Conservation (phyloP, 2,113 vertebrate species). For the Petrocephalus zakoni region DNA sequence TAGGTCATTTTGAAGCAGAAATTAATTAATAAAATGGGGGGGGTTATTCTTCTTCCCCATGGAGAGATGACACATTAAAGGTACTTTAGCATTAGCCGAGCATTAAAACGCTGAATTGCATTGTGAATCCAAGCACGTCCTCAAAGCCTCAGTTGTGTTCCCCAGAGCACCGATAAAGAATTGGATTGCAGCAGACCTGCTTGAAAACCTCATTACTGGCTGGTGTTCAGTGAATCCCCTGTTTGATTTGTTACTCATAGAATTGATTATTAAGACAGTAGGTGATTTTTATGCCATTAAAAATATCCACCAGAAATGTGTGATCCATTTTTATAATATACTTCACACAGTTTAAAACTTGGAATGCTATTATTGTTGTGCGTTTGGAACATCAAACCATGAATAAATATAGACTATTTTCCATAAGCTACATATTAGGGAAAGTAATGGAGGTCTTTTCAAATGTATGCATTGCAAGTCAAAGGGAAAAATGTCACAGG, state of each 20-base stretch:
- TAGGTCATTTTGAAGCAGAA: not conserved
- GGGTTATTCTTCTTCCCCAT: not conserved
- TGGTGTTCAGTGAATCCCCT: constrained; percentile 38
- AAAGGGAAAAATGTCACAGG: not conserved
- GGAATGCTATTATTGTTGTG: constrained; percentile 38
- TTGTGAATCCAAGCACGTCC: constrained; percentile 28
- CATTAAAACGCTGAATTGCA: not conserved
- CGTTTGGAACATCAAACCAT: constrained; percentile 47
- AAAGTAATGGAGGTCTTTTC: not conserved
- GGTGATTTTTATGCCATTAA: constrained; percentile 44
- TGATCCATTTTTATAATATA: constrained; percentile 47
- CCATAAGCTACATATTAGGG: not conserved
- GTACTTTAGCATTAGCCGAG: constrained; percentile 8
- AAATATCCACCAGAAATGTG: constrained; percentile 45
- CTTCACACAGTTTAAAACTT: constrained; percentile 41
- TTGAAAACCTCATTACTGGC: constrained; percentile 45
- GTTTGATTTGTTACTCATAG: constrained; percentile 52
- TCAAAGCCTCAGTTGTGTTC: constrained; percentile 20
- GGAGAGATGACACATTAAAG: constrained; percentile 14
- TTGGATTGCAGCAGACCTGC: constrained; percentile 34
- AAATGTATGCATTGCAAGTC: not conserved
- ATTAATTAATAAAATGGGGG: constrained; percentile 14
- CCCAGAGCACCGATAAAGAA: constrained; percentile 35
- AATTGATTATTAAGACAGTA: constrained; percentile 52
- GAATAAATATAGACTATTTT: constrained; percentile 34